phyloP scores from a whole-genome alignment of 1,140 invertebrate species.

The Heliconius himera region DNA sequence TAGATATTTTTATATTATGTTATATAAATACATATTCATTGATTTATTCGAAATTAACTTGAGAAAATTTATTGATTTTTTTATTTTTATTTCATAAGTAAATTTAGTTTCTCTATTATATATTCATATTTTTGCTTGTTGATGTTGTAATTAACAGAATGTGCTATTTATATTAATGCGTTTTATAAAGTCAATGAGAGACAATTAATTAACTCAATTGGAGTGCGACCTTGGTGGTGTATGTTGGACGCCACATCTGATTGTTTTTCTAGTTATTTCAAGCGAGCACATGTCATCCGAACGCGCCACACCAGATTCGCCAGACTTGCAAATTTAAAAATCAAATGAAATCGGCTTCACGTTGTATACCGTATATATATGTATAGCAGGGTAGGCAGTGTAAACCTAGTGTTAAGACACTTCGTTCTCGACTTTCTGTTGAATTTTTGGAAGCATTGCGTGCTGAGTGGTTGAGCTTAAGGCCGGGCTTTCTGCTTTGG shows the following conservation, averaged over 20 bases:
- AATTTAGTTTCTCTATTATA: not conserved
- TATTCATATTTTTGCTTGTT: conserved; percentile 22
- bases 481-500: too few species aligned
- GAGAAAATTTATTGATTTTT: too few species aligned
- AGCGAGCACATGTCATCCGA: conserved; percentile 42
- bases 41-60: too few species aligned
- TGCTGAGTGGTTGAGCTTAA: too few species aligned
- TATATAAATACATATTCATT: too few species aligned
- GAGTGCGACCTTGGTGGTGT: conserved; percentile 56
- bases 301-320: not conserved
- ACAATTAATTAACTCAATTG: conserved; percentile 69
- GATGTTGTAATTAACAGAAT: conserved; percentile 46
- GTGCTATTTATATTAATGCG: conserved; percentile 54
- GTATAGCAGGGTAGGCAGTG: too few species aligned
- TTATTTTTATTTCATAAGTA: not conserved
- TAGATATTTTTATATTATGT: too few species aligned
- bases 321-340: not conserved
- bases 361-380: too few species aligned
- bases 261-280: conserved; percentile 57
- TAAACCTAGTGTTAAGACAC: too few species aligned
- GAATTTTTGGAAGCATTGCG: too few species aligned
- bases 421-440: too few species aligned
- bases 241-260: conserved; percentile 53
- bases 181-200: conserved; percentile 58
- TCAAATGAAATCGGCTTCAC: too few species aligned